These are phyloP conservation scores for Salticus scenicus DNA, from an alignment of 2,888 invertebrate species.

Conservation along the genomic window DNA sequence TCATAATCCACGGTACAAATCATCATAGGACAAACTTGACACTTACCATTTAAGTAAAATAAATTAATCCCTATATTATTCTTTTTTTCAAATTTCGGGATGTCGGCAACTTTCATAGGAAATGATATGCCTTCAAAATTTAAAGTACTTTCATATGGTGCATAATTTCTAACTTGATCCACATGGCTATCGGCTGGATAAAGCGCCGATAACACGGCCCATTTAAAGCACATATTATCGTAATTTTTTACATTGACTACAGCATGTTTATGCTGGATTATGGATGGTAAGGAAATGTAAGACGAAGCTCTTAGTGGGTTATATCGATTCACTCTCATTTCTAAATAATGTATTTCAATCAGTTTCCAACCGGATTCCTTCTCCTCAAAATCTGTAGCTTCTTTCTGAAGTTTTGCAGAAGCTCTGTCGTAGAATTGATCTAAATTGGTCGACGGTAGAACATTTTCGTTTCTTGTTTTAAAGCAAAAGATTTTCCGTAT, in stretches of 20 bases:
- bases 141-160: neutral
- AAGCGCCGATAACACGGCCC: neutral
- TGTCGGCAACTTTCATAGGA: neutral
- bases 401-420: neutral
- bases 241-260: neutral
- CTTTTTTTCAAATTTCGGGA: neutral
- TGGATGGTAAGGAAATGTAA: neutral
- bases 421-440: neutral
- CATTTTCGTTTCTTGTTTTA: neutral
- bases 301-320: neutral
- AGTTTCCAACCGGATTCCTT: neutral
- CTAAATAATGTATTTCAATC: neutral
- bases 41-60: neutral
- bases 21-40: neutral
- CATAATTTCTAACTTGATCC: neutral
- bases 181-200: neutral
- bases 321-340: neutral
- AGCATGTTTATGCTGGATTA: neutral
- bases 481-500: no score
- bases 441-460: neutral
- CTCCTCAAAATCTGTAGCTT: neutral
- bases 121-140: neutral
- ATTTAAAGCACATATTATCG: neutral
- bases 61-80: neutral
- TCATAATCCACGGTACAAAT: neutral